phyloP scores from a whole-genome alignment of 2,113 vertebrate species.

The Falcunculus frontatus region DNA sequence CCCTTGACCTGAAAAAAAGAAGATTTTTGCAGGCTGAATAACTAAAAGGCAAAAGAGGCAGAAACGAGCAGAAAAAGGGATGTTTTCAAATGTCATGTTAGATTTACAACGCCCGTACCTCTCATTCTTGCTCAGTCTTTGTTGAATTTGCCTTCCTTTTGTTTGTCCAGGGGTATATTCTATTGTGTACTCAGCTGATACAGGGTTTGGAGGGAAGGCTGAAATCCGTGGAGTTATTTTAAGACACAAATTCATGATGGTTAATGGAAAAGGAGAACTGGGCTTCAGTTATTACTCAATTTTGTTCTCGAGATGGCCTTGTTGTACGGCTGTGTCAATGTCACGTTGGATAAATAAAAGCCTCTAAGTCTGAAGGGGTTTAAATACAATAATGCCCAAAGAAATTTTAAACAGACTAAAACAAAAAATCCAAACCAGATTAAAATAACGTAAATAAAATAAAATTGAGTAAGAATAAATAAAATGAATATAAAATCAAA shows the following conservation, averaged over 20 bases:
- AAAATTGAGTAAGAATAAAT: background rate
- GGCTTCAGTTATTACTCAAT: background rate
- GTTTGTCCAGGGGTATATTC: background rate
- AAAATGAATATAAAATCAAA: background rate
- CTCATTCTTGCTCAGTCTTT: background rate
- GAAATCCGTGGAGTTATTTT: background rate
- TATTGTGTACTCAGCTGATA: background rate
- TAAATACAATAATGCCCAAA: background rate
- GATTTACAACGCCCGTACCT: background rate
- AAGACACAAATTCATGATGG: background rate
- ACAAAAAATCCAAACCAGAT: background rate
- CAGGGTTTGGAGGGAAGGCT: background rate
- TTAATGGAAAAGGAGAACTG: background rate
- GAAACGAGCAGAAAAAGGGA: background rate
- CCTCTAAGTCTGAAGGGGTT: background rate
- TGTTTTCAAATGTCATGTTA: slow-evolving; percentile 4
- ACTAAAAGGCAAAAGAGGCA: background rate
- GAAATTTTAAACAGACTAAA: rapidly evolving
- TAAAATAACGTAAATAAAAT: background rate
- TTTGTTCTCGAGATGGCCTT: background rate
- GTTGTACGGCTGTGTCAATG: background rate
- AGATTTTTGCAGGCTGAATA: background rate
- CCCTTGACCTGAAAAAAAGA: background rate
- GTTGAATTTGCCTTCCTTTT: background rate
- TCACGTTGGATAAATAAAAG: background rate